Evolutionary conservation across 2,797 vertebrate genomes (phyloP), one percentile per base, ranked within the genome.

Genomic region (Brotogeris chrysoptera): DNA sequence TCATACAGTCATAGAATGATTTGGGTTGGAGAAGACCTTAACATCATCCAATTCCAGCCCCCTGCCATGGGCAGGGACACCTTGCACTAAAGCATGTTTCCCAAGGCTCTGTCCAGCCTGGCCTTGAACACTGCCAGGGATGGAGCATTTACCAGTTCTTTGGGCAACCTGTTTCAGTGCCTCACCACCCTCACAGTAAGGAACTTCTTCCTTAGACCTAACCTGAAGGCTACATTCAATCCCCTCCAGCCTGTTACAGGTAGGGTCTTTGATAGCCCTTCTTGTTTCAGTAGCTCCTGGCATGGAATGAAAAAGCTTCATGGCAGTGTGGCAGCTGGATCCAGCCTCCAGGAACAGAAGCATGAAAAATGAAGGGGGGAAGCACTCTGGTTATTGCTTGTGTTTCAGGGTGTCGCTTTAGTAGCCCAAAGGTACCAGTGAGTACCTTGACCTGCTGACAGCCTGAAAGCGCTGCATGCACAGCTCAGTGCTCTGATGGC

Each of bases 401-500:
- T 17, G 1, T 88, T 68, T 64, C 20, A 20, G 1, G 13, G 24
- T 32, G 25, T 44, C 20, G 1, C 32, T 50, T 39, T 0, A 5
- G 16, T 63, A n/a, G n/a, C 61, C 34, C 4, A 1, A 16, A 87
- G 49, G 49, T 28, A n/a, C 14, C n/a, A 10, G 25, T 21, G 60
- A 41, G 52, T 34, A n/a, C 2, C 25, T 24, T 27, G 55, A 24
- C 25, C 8, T 32, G 57, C 46, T 0, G 2, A 4, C 15, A 4
- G 39, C 7, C 18, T 5, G 24, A 5, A 30, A 28, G 23, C 10
- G 13, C 49, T 39, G 27, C 23, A 19, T 46, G 71, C 59, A 8
- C 44, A 28, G 64, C 74, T 77, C 60, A 32, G 65, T 46, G 57
- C 59, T 55, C 34, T 13, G 34, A 4, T 15, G 80, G 27, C 46